Conservation (phyloP, 2,113 vertebrate species). For the Dendropsophus ebraccatus region DNA sequence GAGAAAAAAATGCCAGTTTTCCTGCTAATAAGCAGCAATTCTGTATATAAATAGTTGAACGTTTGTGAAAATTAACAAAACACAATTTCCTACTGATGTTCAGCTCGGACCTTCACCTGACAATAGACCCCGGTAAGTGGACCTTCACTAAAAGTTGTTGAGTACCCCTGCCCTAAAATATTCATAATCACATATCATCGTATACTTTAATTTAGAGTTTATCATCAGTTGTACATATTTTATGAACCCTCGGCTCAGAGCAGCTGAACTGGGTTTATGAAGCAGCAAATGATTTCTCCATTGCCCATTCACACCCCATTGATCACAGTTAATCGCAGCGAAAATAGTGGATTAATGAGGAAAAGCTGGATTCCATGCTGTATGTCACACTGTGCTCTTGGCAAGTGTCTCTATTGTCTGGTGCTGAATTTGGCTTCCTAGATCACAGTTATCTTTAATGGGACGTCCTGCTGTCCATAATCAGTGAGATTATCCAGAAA, state of each 20-base stretch:
- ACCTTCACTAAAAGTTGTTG: too few relatives aligned
- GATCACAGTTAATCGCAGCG: slow-evolving; percentile 1
- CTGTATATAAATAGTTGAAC: too few relatives aligned
- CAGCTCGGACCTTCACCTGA: too few relatives aligned
- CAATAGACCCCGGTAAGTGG: too few relatives aligned
- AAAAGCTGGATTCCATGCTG: background rate
- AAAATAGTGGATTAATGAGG: slow-evolving; percentile 6
- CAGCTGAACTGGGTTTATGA: background rate
- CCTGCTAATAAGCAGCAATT: too few relatives aligned
- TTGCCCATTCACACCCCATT: background rate
- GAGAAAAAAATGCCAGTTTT: too few relatives aligned
- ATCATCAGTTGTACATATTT: background rate
- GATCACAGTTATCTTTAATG: background rate
- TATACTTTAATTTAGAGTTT: background rate
- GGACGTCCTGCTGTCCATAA: background rate
- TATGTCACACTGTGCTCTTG: slow-evolving; percentile 22
- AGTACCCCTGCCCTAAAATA: too few relatives aligned
- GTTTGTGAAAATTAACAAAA: too few relatives aligned
- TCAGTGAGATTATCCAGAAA: background rate
- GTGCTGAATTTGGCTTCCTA: background rate
- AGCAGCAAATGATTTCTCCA: background rate
- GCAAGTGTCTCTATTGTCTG: background rate
- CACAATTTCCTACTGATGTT: too few relatives aligned
- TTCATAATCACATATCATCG: background rate
- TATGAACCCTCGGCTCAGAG: background rate